These are phyloP conservation scores for Megaptera novaeangliae DNA, from an alignment of 2,113 vertebrate genomes.

Conservation along the genomic window DNA sequence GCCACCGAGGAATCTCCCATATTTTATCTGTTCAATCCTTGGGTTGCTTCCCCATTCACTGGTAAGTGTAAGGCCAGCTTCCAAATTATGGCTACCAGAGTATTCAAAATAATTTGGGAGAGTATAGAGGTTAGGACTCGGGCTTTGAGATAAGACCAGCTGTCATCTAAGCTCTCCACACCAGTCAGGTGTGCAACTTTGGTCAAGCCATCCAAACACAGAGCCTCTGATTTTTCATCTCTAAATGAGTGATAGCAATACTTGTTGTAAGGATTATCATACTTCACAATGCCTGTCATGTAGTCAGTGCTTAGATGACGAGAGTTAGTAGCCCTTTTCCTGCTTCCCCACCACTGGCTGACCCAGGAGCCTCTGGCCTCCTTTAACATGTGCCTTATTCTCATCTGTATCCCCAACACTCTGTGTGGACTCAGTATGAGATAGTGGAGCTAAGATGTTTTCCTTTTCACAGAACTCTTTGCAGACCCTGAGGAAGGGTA, in stretches of 20 bases:
- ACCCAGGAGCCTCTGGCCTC: neutral
- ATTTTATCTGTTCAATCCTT: neutral
- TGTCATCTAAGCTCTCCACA: neutral
- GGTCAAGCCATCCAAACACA: neutral
- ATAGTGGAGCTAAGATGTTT: neutral
- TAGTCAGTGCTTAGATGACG: neutral
- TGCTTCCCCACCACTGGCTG: neutral
- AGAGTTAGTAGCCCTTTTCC: neutral
- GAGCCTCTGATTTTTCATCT: neutral
- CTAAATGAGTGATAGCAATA: neutral
- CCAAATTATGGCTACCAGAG: neutral
- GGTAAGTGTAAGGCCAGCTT: neutral
- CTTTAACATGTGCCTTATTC: neutral
- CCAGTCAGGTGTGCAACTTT: neutral
- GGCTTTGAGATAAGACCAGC: neutral
- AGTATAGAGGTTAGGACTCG: neutral
- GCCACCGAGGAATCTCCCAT: neutral
- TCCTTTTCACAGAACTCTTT: neutral
- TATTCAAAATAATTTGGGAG: neutral
- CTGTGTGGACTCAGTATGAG: neutral
- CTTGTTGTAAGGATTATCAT: neutral
- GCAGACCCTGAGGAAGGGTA: neutral
- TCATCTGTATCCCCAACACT: neutral
- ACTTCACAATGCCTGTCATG: neutral
- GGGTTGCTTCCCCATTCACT: neutral